Evolutionary conservation across 2,888 invertebrate species (phyloP).

Genomic region (Conomelus anceps): DNA sequence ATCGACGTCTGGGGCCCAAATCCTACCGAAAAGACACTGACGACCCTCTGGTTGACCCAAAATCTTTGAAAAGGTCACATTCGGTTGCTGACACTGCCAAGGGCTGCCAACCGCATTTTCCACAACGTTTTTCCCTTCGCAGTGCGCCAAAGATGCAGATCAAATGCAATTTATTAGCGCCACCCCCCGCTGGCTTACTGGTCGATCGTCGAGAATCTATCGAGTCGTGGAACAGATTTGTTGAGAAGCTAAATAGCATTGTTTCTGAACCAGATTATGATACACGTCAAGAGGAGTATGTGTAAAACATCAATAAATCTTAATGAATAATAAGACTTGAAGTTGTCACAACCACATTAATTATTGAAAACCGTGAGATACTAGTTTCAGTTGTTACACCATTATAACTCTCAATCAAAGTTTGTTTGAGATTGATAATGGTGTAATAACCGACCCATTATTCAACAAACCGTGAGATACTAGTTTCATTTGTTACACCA

Average conservation of each 20-base stretch:
- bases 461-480: too few species aligned
- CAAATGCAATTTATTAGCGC: constrained; percentile 24
- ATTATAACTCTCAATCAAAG: too few species aligned
- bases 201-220: constrained; percentile 21
- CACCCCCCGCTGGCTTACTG: constrained; percentile 19
- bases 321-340: too few species aligned
- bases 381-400: too few species aligned
- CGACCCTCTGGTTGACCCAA: background rate
- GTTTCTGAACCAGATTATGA: background rate
- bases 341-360: too few species aligned
- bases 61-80: background rate
- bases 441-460: too few species aligned
- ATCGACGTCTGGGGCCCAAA: background rate
- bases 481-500: too few species aligned
- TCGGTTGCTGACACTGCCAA: background rate
- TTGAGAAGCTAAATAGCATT: constrained; percentile 46
- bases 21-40: background rate
- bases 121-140: background rate
- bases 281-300: constrained; percentile 45
- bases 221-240: constrained; percentile 46
- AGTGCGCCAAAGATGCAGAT: background rate
- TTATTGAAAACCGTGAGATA: too few species aligned
- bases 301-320: constrained; percentile 37
- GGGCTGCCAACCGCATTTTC: background rate
- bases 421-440: too few species aligned